These are phyloP conservation scores for Crambe crambe DNA, from an alignment of 37 sponge, comb jelly and placozoan genomes.

Conservation along the genomic window DNA sequence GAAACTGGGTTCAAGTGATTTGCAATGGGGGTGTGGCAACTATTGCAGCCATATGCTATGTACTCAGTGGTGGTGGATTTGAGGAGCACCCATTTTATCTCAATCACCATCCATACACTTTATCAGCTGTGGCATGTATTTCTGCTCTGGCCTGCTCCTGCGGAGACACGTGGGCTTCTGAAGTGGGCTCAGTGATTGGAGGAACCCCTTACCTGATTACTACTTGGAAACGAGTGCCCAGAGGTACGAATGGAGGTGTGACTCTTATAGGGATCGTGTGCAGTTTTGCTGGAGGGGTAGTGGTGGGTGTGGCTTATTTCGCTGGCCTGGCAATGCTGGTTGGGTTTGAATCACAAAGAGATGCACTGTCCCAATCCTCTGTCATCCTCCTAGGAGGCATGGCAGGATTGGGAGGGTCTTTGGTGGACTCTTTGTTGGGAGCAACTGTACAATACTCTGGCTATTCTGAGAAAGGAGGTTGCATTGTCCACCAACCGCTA, in stretches of 20 bases:
- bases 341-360: not conserved
- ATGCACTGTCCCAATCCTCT: conserved; percentile 22
- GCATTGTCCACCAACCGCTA: conserved; percentile 45
- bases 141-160: conserved; percentile 74
- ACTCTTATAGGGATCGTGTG: conserved; percentile 62
- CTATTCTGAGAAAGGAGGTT: conserved; percentile 26
- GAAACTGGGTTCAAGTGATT: conserved; percentile 86
- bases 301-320: conserved; percentile 74
- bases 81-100: conserved; percentile 36
- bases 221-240: conserved; percentile 67
- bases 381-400: conserved; percentile 44
- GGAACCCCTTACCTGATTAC: conserved; percentile 78
- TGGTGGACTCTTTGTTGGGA: conserved; percentile 87
- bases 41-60: conserved; percentile 60
- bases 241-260: conserved; percentile 94
- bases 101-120: not conserved
- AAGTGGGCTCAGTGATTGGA: conserved; percentile 84
- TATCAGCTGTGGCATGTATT: conserved; percentile 54
- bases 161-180: conserved; percentile 98
- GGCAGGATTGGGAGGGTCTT: conserved; percentile 78
- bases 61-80: conserved; percentile 26
- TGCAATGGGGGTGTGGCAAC: conserved; percentile 86
- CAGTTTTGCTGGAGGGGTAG: conserved; percentile 76
- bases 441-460: conserved; percentile 87
- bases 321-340: conserved; percentile 14